phyloP scores from a whole-genome alignment of 2,888 invertebrate species.

The Cephonodes hylas region DNA sequence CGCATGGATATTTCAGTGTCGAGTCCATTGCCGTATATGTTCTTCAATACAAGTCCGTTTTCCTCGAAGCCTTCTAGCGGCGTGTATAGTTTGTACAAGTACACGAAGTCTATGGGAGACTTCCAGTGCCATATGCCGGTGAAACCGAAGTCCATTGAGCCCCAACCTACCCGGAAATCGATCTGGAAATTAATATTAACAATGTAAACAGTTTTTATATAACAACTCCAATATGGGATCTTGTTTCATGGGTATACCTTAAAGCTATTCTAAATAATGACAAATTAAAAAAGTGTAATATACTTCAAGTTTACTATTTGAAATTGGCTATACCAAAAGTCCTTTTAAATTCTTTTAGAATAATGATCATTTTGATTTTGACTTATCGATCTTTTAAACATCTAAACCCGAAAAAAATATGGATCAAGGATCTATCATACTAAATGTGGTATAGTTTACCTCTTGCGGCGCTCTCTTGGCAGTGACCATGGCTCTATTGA shows the following conservation, averaged over 20 bases:
- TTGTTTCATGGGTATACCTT: too few relatives aligned
- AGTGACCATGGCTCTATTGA: slow-evolving; percentile 84
- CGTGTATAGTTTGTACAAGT: slow-evolving; percentile 88
- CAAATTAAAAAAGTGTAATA: too few relatives aligned
- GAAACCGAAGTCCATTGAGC: slow-evolving; percentile 87
- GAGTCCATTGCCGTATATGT: slow-evolving; percentile 83
- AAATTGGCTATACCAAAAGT: too few relatives aligned
- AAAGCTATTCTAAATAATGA: too few relatives aligned
- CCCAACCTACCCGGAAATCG: slow-evolving; percentile 89
- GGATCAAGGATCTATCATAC: too few relatives aligned
- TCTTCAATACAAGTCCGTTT: slow-evolving; percentile 87
- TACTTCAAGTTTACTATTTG: too few relatives aligned
- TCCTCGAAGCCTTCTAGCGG: slow-evolving; percentile 89
- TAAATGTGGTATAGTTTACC: slow-evolving; percentile 61
- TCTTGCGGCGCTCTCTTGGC: slow-evolving; percentile 86
- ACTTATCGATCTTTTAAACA: too few relatives aligned
- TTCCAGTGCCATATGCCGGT: slow-evolving; percentile 88
- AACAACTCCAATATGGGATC: too few relatives aligned
- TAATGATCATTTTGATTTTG: too few relatives aligned
- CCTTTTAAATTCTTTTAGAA: too few relatives aligned
- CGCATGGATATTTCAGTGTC: slow-evolving; percentile 86
- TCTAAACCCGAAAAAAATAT: too few relatives aligned
- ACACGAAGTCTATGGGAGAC: slow-evolving; percentile 86
- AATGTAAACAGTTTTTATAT: too few relatives aligned
- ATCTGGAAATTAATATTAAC: slow-evolving; percentile 72